Percentiles rank a stretch among this genome's conserved stretches.
Conservation (phyloP, 2,113 vertebrate species). For the Malurus elegans region DNA sequence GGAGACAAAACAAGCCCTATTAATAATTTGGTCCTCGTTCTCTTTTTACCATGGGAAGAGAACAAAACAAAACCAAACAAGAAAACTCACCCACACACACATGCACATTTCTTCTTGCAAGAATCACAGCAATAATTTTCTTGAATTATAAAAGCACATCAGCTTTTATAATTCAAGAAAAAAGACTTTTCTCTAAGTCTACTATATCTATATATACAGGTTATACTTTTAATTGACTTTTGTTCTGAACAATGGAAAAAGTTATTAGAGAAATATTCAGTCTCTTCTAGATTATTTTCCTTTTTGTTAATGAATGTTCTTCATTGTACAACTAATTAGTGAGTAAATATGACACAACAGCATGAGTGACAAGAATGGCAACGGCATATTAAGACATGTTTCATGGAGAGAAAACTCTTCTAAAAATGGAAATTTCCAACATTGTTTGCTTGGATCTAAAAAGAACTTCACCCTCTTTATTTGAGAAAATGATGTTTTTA, state of each 20-base stretch:
- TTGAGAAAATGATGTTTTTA: neutral
- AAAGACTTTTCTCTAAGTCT: neutral
- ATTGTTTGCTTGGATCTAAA: neutral
- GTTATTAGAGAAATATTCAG: neutral
- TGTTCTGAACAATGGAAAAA: neutral
- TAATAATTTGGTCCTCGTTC: neutral
- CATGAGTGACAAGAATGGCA: neutral
- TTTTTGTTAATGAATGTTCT: neutral
- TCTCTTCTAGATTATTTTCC: neutral
- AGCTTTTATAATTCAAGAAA: neutral
- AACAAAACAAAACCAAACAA: neutral
- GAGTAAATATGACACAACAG: neutral
- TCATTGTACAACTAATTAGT: neutral
- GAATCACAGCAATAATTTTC: no score
- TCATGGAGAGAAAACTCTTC: slow-evolving; percentile 7
- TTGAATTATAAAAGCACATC: no score
- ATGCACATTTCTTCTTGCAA: neutral
- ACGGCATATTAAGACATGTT: neutral
- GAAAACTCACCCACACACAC: neutral
- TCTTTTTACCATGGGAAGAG: neutral
- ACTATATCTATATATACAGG: neutral
- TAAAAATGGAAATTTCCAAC: slow-evolving; percentile 1
- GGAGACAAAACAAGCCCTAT: neutral
- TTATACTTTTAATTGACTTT: neutral
- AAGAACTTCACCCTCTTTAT: neutral